These are phyloP conservation scores for Petrolisthes manimaculis DNA, from an alignment of 2,888 invertebrate species.

Conservation along the genomic window DNA sequence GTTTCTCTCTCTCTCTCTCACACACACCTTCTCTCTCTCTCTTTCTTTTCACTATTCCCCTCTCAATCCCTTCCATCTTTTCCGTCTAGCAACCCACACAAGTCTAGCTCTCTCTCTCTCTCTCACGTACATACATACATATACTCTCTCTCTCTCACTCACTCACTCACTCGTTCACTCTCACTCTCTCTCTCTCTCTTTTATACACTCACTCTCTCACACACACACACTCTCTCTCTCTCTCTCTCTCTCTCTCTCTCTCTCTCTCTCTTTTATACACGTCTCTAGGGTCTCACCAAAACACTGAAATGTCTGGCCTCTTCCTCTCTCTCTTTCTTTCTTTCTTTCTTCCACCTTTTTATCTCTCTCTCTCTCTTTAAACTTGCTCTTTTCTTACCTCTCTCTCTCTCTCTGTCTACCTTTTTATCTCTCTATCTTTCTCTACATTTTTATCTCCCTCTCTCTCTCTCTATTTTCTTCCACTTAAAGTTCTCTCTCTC, in stretches of 20 bases:
- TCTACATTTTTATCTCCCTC: too few species aligned
- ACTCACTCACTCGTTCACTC: not conserved
- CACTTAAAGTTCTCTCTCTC: not conserved
- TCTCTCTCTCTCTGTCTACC: not conserved
- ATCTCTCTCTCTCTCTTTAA: not conserved
- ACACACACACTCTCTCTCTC: not conserved
- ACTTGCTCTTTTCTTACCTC: not conserved
- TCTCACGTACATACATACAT: not conserved
- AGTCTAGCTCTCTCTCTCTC: not conserved
- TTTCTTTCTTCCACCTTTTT: not conserved
- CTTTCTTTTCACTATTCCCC: not conserved
- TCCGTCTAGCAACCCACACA: not conserved
- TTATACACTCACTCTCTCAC: not conserved
- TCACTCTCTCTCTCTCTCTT: not conserved
- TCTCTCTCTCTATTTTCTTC: not conserved
- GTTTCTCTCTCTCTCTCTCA: constrained; percentile 38
- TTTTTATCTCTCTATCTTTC: too few species aligned
- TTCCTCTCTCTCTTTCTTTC: not conserved
- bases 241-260: not conserved
- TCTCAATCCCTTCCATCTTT: not conserved
- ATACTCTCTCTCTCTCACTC: not conserved
- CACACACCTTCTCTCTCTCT: not conserved
- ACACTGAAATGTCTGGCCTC: not conserved
- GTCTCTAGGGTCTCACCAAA: not conserved
- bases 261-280: not conserved